Evolutionary conservation across 2,113 vertebrate genomes (phyloP), one percentile per base, ranked within the genome.

Genomic region (Nothoprocta pentlandii): DNA sequence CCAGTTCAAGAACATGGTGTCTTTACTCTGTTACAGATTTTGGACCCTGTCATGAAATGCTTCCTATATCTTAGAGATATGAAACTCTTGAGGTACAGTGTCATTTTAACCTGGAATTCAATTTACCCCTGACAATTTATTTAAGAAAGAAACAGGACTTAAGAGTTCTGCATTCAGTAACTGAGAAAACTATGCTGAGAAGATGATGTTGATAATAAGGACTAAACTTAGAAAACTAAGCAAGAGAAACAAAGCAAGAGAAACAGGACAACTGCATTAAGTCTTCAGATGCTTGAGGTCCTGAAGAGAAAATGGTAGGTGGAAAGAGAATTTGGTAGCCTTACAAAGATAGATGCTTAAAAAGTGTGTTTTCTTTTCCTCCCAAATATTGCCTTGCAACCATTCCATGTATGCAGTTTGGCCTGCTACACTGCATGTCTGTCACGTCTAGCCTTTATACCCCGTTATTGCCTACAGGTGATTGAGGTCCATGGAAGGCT

Each of bases 1-100:
- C 20, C 70, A 49, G 4, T 91, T 56, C 54, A 54, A 92, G 87
- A 81, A 80, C 67, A 77, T 46, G 74, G 14, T 77, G 62, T 74
- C 61, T 91, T 92, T 79, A 89, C 54, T 74, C 10, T 12, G 16
- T 92, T 80, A 77, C 28, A 12, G 70, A 74, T 85, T 89, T 91
- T 91, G 75, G 81, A 85, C 7, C 12, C 41, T 62, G n/a, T 82
- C 44, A 82, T 74, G 87, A 94, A 87, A 81, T 2, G 4, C 63
- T 95, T 81, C 87, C 0, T 5, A 92, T 36, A 69, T 59, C 1
- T 0, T 44, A 67, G 44, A 85, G 59, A 77, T 64, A 82, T 25
- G 80, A 16, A 80, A 59, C 21, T 80, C 56, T 39, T 54, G 41
- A 94, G 79, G 69, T 69, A 62, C 0, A 1, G 10, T 23, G 86